Evolutionary conservation across 2,113 vertebrate species (phyloP), one percentile per base, ranked within the genome.

Genomic region (Aspiorhynchus laticeps): DNA sequence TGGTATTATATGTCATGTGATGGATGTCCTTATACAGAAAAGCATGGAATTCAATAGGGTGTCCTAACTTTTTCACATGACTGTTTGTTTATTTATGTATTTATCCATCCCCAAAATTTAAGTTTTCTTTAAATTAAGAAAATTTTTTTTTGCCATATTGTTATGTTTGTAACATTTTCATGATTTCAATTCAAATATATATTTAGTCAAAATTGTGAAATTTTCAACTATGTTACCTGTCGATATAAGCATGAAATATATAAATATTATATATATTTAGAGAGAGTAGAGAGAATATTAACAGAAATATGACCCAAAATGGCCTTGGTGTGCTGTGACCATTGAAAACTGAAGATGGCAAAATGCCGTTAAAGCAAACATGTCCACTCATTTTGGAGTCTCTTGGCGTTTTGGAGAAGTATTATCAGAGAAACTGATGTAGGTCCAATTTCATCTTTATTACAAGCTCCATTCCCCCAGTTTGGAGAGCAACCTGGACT

Each of bases 381-480:
- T 15, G 31, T 83, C 88, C 90, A 87, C 67, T 94, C 93, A 85
- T 71, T 90, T 91, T 85, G 87, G 88, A 91, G 91, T 92, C 89
- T 85, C 85, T 92, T 93, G 91, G 69, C 87, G 92, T 86, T 84
- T 88, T 87, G 89, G 89, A 91, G 83, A 73, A 88, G 90, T 93
- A 93, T 93, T 90, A 92, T 86, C 92, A 90, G 90, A 91, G 91
- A 92, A 94, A 94, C 92, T 93, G 93, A 94, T 91, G 89, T 89
- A 80, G 88, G 86, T 80, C 90, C 93, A 92, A 94, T 94, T 94
- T 92, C 90, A 92, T 91, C 91, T 93, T 87, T 88, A 91, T 90
- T 87, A 87, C 88, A 89, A 87, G 80, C 88, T 88, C 90, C 88
- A 90, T 90, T 87, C 90, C 61, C 84, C 81, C 90, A 91, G 88